Conservation (phyloP, 2,888 invertebrate genomes). For the Mycalesis mineus region DNA sequence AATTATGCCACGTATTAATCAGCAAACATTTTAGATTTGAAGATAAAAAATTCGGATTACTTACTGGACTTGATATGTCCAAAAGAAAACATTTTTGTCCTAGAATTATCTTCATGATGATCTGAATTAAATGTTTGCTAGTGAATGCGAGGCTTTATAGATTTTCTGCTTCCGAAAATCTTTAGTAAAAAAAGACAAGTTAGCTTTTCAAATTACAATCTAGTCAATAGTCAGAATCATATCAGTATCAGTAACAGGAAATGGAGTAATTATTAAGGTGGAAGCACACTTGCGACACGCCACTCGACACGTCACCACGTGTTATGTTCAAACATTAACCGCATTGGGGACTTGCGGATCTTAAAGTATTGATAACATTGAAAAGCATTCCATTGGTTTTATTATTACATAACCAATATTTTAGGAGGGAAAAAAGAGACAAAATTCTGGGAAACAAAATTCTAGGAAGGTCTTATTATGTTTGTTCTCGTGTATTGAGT, state of each 20-base stretch:
- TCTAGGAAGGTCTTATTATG: no score
- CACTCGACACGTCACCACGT: not conserved
- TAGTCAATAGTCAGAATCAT: conserved; percentile 67
- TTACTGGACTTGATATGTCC: no score
- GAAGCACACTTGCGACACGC: not conserved
- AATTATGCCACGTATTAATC: not conserved
- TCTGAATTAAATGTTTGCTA: not conserved
- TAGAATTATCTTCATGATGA: no score
- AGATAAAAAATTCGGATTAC: not conserved
- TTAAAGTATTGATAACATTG: no score
- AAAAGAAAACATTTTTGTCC: no score
- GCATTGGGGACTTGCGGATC: no score
- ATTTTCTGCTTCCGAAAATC: conserved; percentile 26
- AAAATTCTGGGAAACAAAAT: no score
- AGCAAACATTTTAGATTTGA: not conserved
- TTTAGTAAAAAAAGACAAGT: conserved; percentile 29
- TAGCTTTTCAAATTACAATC: conserved; percentile 31
- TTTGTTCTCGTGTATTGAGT: not conserved
- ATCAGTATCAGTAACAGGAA: conserved; percentile 41
- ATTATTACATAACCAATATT: no score
- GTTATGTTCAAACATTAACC: not conserved
- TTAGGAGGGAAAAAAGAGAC: no score
- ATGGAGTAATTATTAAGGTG: conserved; percentile 5
- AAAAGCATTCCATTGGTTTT: no score
- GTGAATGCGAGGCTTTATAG: conserved; percentile 30